A percentile compares a stretch with the other conserved stretches of the same genome.
phyloP scores from a whole-genome alignment of 2,113 vertebrate genomes.

The Myrmecophaga tridactyla region DNA sequence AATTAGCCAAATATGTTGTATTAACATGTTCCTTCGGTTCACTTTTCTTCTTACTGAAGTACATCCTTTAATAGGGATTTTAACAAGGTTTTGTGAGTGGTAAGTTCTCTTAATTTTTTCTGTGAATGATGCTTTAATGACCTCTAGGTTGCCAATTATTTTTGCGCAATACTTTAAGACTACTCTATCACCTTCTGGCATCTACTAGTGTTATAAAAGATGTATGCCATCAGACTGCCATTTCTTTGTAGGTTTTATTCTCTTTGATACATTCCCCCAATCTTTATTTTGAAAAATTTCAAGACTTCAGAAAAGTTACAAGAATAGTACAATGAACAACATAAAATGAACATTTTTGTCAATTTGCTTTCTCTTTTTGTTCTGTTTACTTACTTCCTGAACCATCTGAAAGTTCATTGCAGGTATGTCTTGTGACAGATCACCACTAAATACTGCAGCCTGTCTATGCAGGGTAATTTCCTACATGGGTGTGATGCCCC shows the following conservation, averaged over 20 bases:
- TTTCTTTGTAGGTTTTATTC: neutral
- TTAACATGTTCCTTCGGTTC: neutral
- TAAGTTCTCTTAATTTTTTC: neutral
- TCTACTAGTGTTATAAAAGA: neutral
- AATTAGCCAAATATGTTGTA: neutral
- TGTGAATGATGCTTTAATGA: neutral
- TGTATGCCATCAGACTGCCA: neutral
- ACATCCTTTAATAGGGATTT: neutral
- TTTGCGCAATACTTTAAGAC: slow-evolving; percentile 8
- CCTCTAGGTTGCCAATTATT: neutral
- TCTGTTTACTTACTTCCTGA: neutral
- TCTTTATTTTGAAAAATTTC: slow-evolving; percentile 20
- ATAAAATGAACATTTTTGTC: neutral
- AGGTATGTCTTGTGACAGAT: neutral
- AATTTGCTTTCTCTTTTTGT: neutral
- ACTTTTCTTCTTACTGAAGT: neutral
- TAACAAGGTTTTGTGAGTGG: neutral
- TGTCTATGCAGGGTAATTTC: neutral
- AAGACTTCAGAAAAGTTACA: slow-evolving; percentile 1
- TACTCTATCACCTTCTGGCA: neutral
- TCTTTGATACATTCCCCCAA: neutral
- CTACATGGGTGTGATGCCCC: no score
- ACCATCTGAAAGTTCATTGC: neutral
- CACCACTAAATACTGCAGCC: neutral
- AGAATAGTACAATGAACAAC: neutral